Evolutionary conservation across 2,797 vertebrate genomes (phyloP), one percentile per base, ranked within the genome.

Genomic region (Ptychadena robeensis): DNA sequence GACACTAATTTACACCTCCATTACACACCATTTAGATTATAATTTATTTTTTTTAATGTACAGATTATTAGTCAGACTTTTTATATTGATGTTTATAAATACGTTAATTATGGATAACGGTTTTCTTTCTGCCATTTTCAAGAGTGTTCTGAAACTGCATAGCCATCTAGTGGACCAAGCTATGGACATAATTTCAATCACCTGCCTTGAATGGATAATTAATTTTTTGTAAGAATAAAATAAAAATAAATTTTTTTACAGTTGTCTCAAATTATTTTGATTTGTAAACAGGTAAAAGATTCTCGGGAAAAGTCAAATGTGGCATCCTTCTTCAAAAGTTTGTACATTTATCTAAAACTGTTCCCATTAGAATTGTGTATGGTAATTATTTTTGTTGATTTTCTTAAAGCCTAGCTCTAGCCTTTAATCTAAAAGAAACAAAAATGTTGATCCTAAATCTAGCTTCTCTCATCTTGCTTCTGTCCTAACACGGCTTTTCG

Each of bases 11-110:
- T 78, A 53, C 48, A 79, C n/a, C 30, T 67, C 40, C 68, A 68
- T 79, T 68, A n/a, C n/a, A n/a, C n/a, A n/a, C n/a, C n/a, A 68
- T 68, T 79, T 68, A 44, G 76, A 35, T 27, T 37, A 59, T 79
- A 79, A 57, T 53, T 79, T 69, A 69, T 53, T n/a, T 79, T 79
- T 76, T 77, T 79, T 79, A 57, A 68, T 79, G 48, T 27, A 57
- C 27, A 34, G 48, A 34, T 67, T 28, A 9, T 32, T 67, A 53
- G 32, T 67, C 75, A 44, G 65, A 28, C 67, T 40, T 79, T 79
- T 57, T 79, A 79, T 79, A 27, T 61, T 61, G 11, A 61, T 3
- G n/a, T 61, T 61, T 61, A 61, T 53, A 53, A 53, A 8, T 53
- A 53, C 44, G 7, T 53, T 53, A 7, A 22, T 53, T 53, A 53